Evolutionary conservation across 2,797 vertebrate species (phyloP).

Genomic region (Oreonectes daqikongensis): DNA sequence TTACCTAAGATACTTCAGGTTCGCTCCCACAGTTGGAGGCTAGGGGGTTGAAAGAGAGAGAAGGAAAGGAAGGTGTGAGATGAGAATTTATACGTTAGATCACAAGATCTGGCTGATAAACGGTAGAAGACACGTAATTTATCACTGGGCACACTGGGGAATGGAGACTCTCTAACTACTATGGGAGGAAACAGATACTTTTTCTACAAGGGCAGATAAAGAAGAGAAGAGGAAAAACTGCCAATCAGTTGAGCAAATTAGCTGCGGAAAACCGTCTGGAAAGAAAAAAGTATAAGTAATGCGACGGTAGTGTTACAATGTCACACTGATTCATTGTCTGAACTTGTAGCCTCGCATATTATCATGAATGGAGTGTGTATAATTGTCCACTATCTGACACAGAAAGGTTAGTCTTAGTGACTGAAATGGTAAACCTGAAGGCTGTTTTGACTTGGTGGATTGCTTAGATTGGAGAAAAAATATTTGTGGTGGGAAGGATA

Average conservation of each 20-base stretch:
- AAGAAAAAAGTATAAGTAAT: conserved; percentile 17
- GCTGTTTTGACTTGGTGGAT: neutral
- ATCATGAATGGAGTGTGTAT: neutral
- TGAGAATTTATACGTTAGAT: conserved; percentile 53
- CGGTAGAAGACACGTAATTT: conserved; percentile 51
- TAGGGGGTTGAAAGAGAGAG: conserved; percentile 19
- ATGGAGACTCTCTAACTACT: conserved; percentile 45
- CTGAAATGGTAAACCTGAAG: neutral
- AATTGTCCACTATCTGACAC: neutral
- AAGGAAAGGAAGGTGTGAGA: conserved; percentile 42
- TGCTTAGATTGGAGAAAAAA: neutral
- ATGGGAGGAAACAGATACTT: conserved; percentile 50
- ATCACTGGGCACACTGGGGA: conserved; percentile 52
- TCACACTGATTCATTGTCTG: conserved; percentile 23
- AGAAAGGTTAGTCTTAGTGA: neutral
- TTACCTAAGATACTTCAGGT: conserved; percentile 17
- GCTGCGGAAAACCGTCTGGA: conserved; percentile 17
- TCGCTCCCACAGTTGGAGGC: conserved; percentile 25
- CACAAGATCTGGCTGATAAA: conserved; percentile 58
- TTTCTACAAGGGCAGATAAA: conserved; percentile 49
- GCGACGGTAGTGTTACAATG: conserved; percentile 18
- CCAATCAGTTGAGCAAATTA: conserved; percentile 33
- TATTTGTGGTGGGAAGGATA: neutral
- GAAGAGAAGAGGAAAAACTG: conserved; percentile 32
- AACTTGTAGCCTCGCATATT: neutral